Conservation (phyloP, 2,888 invertebrate genomes). For the Nipponacmea schrenckii region DNA sequence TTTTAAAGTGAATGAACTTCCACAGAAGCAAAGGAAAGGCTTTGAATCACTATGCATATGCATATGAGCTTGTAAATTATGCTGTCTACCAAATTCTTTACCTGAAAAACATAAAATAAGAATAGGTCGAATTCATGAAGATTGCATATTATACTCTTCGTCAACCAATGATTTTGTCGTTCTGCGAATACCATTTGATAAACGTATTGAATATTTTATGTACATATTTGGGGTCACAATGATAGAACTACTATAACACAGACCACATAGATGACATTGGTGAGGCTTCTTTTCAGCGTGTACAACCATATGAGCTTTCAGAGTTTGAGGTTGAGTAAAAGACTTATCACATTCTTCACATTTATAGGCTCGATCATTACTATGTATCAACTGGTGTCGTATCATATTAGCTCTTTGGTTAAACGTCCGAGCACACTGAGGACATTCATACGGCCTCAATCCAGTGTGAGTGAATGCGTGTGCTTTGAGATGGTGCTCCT, state of each 20-base stretch:
- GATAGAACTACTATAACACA: conserved; percentile 25
- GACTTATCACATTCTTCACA: conserved; percentile 66
- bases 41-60: conserved; percentile 67
- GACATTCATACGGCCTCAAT: conserved; percentile 64
- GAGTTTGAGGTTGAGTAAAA: conserved; percentile 67
- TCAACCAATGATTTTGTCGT: background rate
- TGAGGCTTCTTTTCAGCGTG: conserved; percentile 68
- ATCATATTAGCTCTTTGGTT: conserved; percentile 68
- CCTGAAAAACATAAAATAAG: conserved; percentile 42
- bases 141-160: background rate
- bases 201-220: too few species aligned
- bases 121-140: background rate
- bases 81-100: conserved; percentile 66
- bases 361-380: conserved; percentile 59
- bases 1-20: conserved; percentile 67
- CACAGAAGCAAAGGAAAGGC: conserved; percentile 67
- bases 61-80: conserved; percentile 68
- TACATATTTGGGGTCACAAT: too few species aligned
- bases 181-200: too few species aligned
- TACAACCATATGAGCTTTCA: conserved; percentile 68
- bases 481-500: conserved; percentile 68
- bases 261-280: conserved; percentile 66
- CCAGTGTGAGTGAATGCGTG: conserved; percentile 68
- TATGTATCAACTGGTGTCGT: conserved; percentile 67
- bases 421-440: conserved; percentile 64